Evolutionary conservation across 1,140 invertebrate species (phyloP).

Genomic region (Berghia stephanieae): DNA sequence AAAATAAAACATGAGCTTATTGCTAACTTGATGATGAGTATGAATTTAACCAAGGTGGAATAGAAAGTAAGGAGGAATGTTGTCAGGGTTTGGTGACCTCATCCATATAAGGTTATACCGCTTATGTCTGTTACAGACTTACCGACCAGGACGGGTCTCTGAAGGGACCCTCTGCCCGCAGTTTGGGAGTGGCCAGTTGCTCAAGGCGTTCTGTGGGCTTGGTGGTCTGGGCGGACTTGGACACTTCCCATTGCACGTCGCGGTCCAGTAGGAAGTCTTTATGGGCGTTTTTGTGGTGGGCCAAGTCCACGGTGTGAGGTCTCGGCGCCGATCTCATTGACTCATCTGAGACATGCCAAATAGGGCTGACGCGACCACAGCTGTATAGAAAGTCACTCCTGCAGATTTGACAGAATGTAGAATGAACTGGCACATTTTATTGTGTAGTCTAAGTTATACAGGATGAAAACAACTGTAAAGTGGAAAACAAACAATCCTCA

Average conservation of each 20-base stretch:
- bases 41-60: too few species aligned
- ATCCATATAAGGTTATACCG: too few species aligned
- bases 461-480: too few species aligned
- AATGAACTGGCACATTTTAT: too few species aligned
- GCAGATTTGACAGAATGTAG: too few species aligned
- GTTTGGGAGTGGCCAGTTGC: conserved; percentile 50
- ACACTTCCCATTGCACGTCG: conserved; percentile 47
- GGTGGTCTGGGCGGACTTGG: conserved; percentile 40
- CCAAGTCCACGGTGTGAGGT: conserved; percentile 42
- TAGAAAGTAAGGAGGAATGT: too few species aligned
- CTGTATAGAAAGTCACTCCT: conserved; percentile 55
- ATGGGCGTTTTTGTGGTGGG: conserved; percentile 44
- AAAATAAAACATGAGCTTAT: not conserved
- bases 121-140: too few species aligned
- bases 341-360: conserved; percentile 42
- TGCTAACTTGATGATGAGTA: not conserved
- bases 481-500: too few species aligned
- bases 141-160: conserved; percentile 56
- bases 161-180: conserved; percentile 51
- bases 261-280: conserved; percentile 45
- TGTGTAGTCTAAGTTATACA: too few species aligned
- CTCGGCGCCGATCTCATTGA: conserved; percentile 38
- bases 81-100: too few species aligned
- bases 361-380: conserved; percentile 54
- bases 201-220: conserved; percentile 42